Conservation (phyloP, 2,797 vertebrate species). For the Botia almorhae region DNA sequence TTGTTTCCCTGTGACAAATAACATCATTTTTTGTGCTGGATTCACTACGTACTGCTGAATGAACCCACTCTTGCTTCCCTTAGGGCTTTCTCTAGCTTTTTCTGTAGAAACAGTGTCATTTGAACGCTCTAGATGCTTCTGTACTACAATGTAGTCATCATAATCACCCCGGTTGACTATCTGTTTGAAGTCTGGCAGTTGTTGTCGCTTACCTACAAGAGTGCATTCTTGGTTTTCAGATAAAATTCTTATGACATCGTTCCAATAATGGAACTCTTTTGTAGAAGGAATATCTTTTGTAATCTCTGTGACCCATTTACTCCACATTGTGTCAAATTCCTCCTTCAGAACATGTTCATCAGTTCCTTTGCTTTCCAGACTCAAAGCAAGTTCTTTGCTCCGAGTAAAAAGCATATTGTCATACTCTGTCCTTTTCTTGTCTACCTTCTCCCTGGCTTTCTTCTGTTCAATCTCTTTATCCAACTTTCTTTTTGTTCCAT, state of each 20-base stretch:
- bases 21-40: not conserved
- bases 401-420: slow-evolving; percentile 58
- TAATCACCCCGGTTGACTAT: not conserved
- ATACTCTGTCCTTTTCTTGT: slow-evolving; percentile 57
- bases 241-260: slow-evolving; percentile 41
- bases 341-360: slow-evolving; percentile 50
- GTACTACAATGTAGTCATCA: slow-evolving; percentile 26
- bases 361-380: slow-evolving; percentile 45
- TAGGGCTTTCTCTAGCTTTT: rapidly evolving
- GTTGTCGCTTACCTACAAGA: slow-evolving; percentile 29
- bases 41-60: rapidly evolving
- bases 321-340: slow-evolving; percentile 55
- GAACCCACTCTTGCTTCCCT: not conserved
- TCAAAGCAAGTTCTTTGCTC: slow-evolving; percentile 60
- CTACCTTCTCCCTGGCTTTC: slow-evolving; percentile 52
- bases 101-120: not conserved
- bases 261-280: slow-evolving; percentile 14
- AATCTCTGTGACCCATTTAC: slow-evolving; percentile 51
- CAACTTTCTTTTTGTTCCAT: slow-evolving; percentile 52
- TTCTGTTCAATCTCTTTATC: slow-evolving; percentile 45
- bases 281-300: not conserved
- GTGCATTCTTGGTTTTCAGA: slow-evolving; percentile 21
- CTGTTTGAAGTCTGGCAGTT: not conserved
- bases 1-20: rapidly evolving
- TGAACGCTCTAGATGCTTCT: slow-evolving; percentile 8